Percentiles rank a stretch among this genome's conserved stretches.
These are phyloP conservation scores for Tridacna crocea DNA, from an alignment of 2,888 invertebrate species.

Conservation along the genomic window DNA sequence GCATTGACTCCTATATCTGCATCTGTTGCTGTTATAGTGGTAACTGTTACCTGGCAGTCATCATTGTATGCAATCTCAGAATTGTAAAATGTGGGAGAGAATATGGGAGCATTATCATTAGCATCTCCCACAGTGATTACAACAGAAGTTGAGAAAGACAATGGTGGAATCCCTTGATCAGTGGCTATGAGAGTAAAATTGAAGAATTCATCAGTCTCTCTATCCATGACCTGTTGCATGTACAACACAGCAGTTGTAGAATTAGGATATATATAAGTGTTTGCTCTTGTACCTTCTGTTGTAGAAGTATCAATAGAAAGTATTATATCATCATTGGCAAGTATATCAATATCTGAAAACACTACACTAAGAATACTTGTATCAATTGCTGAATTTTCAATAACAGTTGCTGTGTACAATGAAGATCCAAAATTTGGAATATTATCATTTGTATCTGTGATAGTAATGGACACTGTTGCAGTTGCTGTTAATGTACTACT, in stretches of 20 bases:
- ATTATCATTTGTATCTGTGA: slow-evolving; percentile 78
- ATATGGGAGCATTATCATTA: slow-evolving; percentile 76
- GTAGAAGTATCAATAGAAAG: slow-evolving; percentile 68
- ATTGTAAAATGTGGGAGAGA: slow-evolving; percentile 71
- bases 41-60: slow-evolving; percentile 66
- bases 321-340: slow-evolving; percentile 68
- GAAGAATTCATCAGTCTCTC: slow-evolving; percentile 68
- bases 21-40: slow-evolving; percentile 75
- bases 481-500: slow-evolving; percentile 63
- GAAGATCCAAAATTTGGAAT: slow-evolving; percentile 66
- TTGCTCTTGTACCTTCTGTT: slow-evolving; percentile 59
- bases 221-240: slow-evolving; percentile 68
- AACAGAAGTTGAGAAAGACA: slow-evolving; percentile 92
- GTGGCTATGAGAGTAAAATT: slow-evolving; percentile 89
- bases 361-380: slow-evolving; percentile 68
- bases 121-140: slow-evolving; percentile 70
- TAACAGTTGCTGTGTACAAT: slow-evolving; percentile 61
- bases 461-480: slow-evolving; percentile 68
- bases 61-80: slow-evolving; percentile 74
- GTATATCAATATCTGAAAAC: slow-evolving; percentile 71
- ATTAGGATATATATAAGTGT: slow-evolving; percentile 61
- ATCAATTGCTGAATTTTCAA: slow-evolving; percentile 68
- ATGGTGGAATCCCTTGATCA: slow-evolving; percentile 93
- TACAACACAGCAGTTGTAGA: slow-evolving; percentile 63
- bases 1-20: slow-evolving; percentile 74